phyloP scores from a whole-genome alignment of 1,140 invertebrate species.

The Caenorhabditis remanei region DNA sequence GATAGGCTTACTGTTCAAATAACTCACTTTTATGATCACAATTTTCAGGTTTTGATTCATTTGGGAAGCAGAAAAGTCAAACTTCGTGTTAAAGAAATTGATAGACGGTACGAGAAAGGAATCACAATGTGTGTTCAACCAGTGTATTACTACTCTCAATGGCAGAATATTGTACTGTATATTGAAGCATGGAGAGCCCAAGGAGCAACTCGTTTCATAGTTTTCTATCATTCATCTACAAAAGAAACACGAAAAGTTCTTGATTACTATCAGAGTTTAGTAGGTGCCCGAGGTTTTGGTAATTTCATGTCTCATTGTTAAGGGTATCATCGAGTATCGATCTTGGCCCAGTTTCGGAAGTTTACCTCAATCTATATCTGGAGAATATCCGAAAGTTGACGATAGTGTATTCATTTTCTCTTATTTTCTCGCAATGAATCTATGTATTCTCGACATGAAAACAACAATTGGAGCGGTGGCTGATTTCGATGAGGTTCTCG shows the following conservation, averaged over 20 bases:
- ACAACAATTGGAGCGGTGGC: neutral
- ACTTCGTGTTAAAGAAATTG: neutral
- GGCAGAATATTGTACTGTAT: constrained; percentile 16
- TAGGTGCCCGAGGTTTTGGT: neutral
- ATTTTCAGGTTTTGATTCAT: neutral
- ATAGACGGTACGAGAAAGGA: neutral
- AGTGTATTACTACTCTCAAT: constrained; percentile 8
- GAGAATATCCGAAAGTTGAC: constrained; percentile 17
- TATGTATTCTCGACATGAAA: constrained; percentile 11
- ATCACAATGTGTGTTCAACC: neutral
- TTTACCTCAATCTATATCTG: neutral
- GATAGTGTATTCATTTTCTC: neutral
- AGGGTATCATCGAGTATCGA: neutral
- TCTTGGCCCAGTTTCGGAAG: constrained; percentile 5
- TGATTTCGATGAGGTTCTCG: constrained; percentile 29
- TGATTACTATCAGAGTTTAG: neutral
- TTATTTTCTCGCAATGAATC: neutral
- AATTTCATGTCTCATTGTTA: neutral
- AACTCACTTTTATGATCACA: neutral
- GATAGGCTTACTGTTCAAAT: too few relatives aligned
- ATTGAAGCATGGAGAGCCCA: constrained; percentile 39
- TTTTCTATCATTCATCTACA: neutral
- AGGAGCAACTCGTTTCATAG: constrained; percentile 21
- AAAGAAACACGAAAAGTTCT: neutral
- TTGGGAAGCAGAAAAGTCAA: neutral